Evolutionary conservation across 2,888 invertebrate genomes (phyloP).

Genomic region (Tinea trinotella): DNA sequence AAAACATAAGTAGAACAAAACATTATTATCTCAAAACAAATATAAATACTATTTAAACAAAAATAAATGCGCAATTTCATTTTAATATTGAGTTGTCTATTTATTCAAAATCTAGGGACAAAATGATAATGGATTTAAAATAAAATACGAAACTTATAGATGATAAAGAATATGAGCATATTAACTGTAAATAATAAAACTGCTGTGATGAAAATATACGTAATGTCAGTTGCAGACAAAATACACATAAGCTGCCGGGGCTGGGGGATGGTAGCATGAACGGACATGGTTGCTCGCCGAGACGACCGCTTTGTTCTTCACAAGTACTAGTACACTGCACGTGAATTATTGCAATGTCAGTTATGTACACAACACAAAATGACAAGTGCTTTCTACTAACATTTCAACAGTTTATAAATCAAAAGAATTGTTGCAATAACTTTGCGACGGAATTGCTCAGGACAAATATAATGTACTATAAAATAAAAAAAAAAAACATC

Average conservation of each 20-base stretch:
- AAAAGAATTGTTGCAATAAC: conserved; percentile 9
- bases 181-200: background rate
- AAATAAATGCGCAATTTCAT: no score
- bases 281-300: conserved; percentile 3
- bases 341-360: conserved; percentile 15
- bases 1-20: no score
- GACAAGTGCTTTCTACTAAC: conserved; percentile 4
- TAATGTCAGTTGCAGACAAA: conserved; percentile 4
- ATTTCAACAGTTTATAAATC: conserved; percentile 17
- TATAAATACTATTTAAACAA: no score
- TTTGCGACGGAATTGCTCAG: background rate
- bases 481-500: no score
- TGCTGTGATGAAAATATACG: background rate
- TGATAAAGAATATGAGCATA: no score
- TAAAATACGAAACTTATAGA: no score
- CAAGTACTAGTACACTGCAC: conserved; percentile 6
- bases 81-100: no score
- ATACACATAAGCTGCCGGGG: background rate
- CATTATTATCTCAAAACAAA: no score
- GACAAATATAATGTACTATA: no score
- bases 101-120: no score
- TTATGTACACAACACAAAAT: conserved; percentile 12
- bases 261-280: background rate
- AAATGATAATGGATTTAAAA: no score
- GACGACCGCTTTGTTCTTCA: conserved; percentile 15